Evolutionary conservation across 2,888 invertebrate genomes (phyloP).

Genomic region (Eilema sororculum): DNA sequence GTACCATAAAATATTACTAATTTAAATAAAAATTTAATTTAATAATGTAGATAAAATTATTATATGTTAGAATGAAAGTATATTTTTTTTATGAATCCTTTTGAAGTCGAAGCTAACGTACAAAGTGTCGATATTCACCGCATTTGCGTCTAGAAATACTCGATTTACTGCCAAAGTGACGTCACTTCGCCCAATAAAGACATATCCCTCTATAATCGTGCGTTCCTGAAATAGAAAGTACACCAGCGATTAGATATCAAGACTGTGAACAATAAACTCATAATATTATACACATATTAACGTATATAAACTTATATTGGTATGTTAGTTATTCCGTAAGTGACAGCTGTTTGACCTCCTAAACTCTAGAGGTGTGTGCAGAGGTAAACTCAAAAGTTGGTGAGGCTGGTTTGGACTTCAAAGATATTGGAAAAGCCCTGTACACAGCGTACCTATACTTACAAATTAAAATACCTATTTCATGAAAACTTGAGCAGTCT

Average conservation of each 20-base stretch:
- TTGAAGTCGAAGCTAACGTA: neutral
- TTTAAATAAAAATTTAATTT: neutral
- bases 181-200: slow-evolving; percentile 36
- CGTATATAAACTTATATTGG: too few species aligned
- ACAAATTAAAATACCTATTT: too few species aligned
- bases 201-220: slow-evolving; percentile 15
- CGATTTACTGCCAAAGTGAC: slow-evolving; percentile 39
- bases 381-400: too few species aligned
- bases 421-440: too few species aligned
- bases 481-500: too few species aligned
- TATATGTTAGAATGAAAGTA: neutral
- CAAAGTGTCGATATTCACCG: slow-evolving; percentile 5
- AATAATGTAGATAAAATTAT: neutral
- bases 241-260: slow-evolving; percentile 21
- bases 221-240: slow-evolving; percentile 39
- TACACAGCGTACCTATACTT: too few species aligned
- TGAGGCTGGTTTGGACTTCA: too few species aligned
- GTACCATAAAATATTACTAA: too few species aligned
- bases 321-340: too few species aligned
- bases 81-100: neutral
- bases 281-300: too few species aligned
- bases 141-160: slow-evolving; percentile 34
- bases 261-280: slow-evolving; percentile 8
- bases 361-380: too few species aligned
- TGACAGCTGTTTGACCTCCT: too few species aligned